Evolutionary conservation across 1,140 invertebrate genomes (phyloP).

Genomic region (Oncopeltus fasciatus): DNA sequence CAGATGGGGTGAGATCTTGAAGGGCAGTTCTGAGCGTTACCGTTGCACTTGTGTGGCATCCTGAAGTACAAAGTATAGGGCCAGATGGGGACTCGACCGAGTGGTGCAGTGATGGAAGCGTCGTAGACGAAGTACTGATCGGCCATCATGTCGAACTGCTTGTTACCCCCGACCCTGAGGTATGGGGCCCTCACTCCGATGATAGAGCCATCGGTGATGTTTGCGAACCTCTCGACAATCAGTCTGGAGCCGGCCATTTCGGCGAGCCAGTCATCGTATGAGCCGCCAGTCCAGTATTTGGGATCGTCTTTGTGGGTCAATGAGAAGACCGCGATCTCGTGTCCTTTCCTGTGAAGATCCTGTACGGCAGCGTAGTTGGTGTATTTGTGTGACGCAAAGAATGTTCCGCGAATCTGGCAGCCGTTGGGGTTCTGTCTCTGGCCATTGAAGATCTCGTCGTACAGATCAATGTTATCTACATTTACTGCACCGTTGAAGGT

Average conservation of each 20-base stretch:
- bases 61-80: constrained; percentile 89
- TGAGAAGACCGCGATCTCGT: constrained; percentile 88
- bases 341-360: constrained; percentile 78
- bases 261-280: constrained; percentile 82
- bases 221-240: constrained; percentile 75
- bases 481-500: constrained; percentile 92
- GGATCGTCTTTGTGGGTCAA: constrained; percentile 84
- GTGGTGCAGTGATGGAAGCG: constrained; percentile 79
- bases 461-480: constrained; percentile 81
- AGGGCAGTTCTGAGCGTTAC: constrained; percentile 82
- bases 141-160: constrained; percentile 91
- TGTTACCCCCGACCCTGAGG: constrained; percentile 80
- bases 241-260: constrained; percentile 88
- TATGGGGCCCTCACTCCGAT: constrained; percentile 81
- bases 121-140: constrained; percentile 91
- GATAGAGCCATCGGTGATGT: constrained; percentile 79
- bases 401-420: constrained; percentile 83
- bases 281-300: constrained; percentile 73
- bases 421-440: constrained; percentile 79
- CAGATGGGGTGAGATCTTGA: constrained; percentile 75
- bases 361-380: constrained; percentile 86
- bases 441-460: constrained; percentile 79
- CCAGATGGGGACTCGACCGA: constrained; percentile 81
- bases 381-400: constrained; percentile 93
- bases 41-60: constrained; percentile 89